Evolutionary conservation across 2,113 vertebrate genomes (phyloP), one percentile per base, ranked within the genome.

Genomic region (Microtus oregoni): DNA sequence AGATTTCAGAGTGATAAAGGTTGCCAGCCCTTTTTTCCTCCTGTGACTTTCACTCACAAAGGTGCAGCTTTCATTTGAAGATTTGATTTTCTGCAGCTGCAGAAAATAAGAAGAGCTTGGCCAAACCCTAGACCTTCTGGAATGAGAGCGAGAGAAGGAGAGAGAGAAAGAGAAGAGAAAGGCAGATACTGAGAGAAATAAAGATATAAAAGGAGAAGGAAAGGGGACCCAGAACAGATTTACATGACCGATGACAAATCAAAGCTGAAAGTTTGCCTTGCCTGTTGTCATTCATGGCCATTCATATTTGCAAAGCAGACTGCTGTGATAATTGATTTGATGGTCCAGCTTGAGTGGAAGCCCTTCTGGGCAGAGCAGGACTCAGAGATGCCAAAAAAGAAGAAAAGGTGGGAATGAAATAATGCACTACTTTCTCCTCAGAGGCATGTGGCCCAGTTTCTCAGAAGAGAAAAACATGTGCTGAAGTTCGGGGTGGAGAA

Each of bases 331-430:
- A 99, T 99, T 99, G 99, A 99, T 99, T 99, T 99, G 99, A 99
- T 99, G 99, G 99, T 99, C 99, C 98, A 98, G 99, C 99, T 99
- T 99, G 99, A 99, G 99, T 99, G 98, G 99, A 99, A 99, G 99
- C 99, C 99, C 99, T 99, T 99, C 99, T 99, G 99, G 99, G 99
- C 99, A 99, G 99, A 99, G 99, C 98, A 98, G 98, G 99, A 99
- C 99, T 99, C 99, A 98, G 99, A 99, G 99, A 99, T 99, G 99
- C 99, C 99, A 99, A 99, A 98, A 98, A 98, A 99, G 99, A 99
- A 99, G 99, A 99, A 99, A 99, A 99, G 99, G 99, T 99, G 99
- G 99, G 99, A 99, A 99, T 99, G 99, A 99, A 99, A 99, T 99
- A 99, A 99, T 99, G 99, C 98, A 99, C 99, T 99, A 98, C 99